Percentiles rank a stretch among this genome's conserved stretches.
These are phyloP conservation scores for Campylorhamphus procurvoides DNA, from an alignment of 2,113 vertebrate genomes.

Conservation along the genomic window DNA sequence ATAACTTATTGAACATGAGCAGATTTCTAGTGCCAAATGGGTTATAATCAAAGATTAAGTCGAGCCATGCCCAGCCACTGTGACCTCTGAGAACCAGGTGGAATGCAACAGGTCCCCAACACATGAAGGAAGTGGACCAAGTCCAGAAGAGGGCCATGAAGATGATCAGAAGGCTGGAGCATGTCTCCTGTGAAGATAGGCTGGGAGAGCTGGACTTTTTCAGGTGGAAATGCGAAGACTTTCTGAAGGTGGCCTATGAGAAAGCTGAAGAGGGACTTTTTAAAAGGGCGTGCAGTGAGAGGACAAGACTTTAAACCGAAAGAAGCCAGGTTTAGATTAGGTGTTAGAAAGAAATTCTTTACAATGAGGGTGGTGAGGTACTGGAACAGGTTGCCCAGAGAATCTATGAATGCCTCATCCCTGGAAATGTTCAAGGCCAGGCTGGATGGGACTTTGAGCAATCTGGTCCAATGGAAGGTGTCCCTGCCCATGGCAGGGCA, in stretches of 20 bases:
- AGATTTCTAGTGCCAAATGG: not conserved
- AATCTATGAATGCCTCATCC: not conserved
- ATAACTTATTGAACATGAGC: rapidly evolving
- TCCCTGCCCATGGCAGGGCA: too few relatives aligned
- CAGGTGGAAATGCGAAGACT: not conserved
- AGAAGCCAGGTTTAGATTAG: not conserved
- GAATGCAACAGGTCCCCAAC: not conserved
- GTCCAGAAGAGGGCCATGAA: not conserved
- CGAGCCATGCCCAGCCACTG: not conserved
- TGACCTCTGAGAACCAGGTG: not conserved
- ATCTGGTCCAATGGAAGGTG: not conserved
- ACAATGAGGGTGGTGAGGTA: not conserved
- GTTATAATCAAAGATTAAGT: not conserved
- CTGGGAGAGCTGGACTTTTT: not conserved
- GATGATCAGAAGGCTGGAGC: not conserved
- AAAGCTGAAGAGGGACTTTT: not conserved
- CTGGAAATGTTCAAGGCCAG: not conserved
- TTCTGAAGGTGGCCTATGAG: not conserved
- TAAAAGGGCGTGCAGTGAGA: not conserved
- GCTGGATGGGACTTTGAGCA: not conserved
- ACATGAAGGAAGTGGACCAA: not conserved
- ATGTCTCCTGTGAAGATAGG: too few relatives aligned
- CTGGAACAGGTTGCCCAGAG: not conserved
- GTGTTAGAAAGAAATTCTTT: not conserved
- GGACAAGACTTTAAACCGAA: not conserved